Base-by-base conservation (phyloP, 1,140 invertebrate species). In the Lepidurus apus region DNA sequence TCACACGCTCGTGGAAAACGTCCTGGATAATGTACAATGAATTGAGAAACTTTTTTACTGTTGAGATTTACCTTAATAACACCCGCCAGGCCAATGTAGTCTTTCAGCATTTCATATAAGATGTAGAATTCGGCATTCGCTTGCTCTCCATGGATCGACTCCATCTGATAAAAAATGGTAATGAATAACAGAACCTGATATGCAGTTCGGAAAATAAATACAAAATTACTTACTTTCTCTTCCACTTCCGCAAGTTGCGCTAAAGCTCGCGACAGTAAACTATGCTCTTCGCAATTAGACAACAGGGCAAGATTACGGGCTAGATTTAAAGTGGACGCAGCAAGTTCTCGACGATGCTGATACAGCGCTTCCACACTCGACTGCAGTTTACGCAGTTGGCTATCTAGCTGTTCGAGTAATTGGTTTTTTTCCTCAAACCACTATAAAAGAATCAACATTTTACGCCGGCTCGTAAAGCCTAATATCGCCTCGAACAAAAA, bases 371-470 rank as follows among this genome's bases (percentile, higher is more conserved):
- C 98, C 76, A 98, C 91, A 81, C 93, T 94, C 43, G 89, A 87
- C 85, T 95, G 94, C 75, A 99, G 87, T 82, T 96, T 95, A 53
- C 93, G 88, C 43, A 99, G 87, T 82, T 98, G 94, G 26, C 89
- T 88, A 84, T 99, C 97, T 42, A 99, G 86, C 74, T 92, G 92
- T 82, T 99, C 97, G 77, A 99, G 90, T 85, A 98, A 94, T 24
- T 91, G 89, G 24, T 93, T 91, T 83, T 96, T 97, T 84, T 99
- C 96, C 85, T 99, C 97, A 87, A 99, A 99, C 98, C 98, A 99
- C 94, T 98, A 85, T 76, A 86, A 4, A 85, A 79, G 82, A 80
- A 53, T 74, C 43, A 76, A 75, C 74, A 75, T 6, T 21, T n/a
- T 26, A 77, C 44, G 65, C 13, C 8, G 1, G 45, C 43, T n/a